These are phyloP conservation scores for Drosophila tripunctata DNA, from an alignment of 2,888 invertebrate genomes.

Conservation along the genomic window DNA sequence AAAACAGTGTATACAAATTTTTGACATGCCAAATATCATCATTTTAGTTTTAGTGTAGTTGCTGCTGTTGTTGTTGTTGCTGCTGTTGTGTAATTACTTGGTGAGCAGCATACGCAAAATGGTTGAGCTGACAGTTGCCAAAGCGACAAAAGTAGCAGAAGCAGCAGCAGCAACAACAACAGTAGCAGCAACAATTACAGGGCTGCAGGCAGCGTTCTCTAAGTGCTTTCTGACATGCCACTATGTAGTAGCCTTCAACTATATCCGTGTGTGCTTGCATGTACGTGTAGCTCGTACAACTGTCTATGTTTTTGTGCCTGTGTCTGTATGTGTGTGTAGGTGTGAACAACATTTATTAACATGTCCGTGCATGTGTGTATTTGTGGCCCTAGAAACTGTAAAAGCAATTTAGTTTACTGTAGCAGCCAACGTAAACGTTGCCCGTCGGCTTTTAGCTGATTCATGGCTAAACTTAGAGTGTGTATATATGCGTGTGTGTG, in stretches of 20 bases:
- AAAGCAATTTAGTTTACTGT: slow-evolving; percentile 77
- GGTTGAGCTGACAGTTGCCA: slow-evolving; percentile 63
- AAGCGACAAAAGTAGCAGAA: slow-evolving; percentile 54
- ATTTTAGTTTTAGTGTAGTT: not conserved
- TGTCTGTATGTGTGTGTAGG: slow-evolving; percentile 38
- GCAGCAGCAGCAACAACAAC: slow-evolving; percentile 6
- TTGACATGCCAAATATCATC: too few relatives aligned
- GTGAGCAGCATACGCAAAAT: slow-evolving; percentile 72
- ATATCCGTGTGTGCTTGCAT: slow-evolving; percentile 32
- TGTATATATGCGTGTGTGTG: slow-evolving; percentile 19
- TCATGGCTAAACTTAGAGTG: slow-evolving; percentile 66
- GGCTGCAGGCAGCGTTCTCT: slow-evolving; percentile 34
- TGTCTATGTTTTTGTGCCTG: slow-evolving; percentile 31
- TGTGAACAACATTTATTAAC: slow-evolving; percentile 77
- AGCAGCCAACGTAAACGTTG: slow-evolving; percentile 39
- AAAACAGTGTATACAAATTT: not conserved
- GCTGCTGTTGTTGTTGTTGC: slow-evolving; percentile 31
- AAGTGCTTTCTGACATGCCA: slow-evolving; percentile 76
- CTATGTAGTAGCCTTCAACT: slow-evolving; percentile 41
- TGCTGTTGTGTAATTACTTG: slow-evolving; percentile 74
- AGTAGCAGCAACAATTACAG: slow-evolving; percentile 29
- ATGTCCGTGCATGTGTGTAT: slow-evolving; percentile 46
- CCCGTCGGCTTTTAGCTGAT: slow-evolving; percentile 70
- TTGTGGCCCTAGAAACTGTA: slow-evolving; percentile 28
- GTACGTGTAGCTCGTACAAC: too few relatives aligned